phyloP scores from a whole-genome alignment of 2,888 invertebrate species.

The Platynereis dumerilii region DNA sequence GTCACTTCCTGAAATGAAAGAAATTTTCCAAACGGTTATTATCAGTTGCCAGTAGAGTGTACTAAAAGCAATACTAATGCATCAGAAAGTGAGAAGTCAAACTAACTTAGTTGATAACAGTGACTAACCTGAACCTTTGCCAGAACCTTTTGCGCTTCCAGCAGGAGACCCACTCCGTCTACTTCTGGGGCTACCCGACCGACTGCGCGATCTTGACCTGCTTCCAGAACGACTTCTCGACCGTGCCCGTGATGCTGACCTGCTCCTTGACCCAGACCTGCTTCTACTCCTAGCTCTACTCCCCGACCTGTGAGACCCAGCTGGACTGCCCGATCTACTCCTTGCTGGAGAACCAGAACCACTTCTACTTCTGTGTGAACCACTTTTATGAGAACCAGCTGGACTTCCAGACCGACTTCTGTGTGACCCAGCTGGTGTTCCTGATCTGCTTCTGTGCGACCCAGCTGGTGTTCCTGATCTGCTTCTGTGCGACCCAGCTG shows the following conservation, averaged over 20 bases:
- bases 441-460: conserved; percentile 32
- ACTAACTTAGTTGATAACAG: no score
- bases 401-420: conserved; percentile 27
- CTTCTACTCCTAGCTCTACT: conserved; percentile 37
- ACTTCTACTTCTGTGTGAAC: conserved; percentile 14
- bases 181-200: conserved; percentile 8
- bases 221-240: conserved; percentile 40
- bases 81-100: no score
- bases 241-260: conserved; percentile 29
- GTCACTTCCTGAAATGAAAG: conserved; percentile 1
- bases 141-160: conserved; percentile 3
- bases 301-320: conserved; percentile 18
- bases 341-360: conserved; percentile 16
- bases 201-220: conserved; percentile 39
- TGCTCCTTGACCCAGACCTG: conserved; percentile 35
- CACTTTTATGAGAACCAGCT: conserved; percentile 15
- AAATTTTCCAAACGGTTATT: no score
- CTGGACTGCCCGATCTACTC: conserved; percentile 12
- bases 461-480: conserved; percentile 37
- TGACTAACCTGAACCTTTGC: conserved; percentile 1
- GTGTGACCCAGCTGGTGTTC: conserved; percentile 19
- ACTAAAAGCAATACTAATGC: no score
- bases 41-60: no score
- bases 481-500: conserved; percentile 22
- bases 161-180: not conserved